Evolutionary conservation across 1,140 invertebrate species (phyloP), one percentile per base, ranked within the genome.

Genomic region (Diachasma alloeum): DNA sequence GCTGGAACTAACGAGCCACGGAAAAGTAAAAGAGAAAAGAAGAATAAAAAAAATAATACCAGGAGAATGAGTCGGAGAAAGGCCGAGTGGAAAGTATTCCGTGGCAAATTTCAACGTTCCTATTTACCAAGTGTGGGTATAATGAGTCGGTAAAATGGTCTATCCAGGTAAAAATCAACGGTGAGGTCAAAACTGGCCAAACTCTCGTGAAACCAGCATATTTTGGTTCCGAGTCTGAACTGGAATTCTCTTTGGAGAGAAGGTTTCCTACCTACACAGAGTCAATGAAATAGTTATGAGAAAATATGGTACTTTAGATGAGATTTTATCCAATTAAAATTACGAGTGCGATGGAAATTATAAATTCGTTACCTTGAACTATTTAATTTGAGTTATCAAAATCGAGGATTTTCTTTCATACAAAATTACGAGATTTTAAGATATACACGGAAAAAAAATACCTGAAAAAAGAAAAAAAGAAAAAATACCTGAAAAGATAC

Each of bases 91-190:
- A 44, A 69, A 19, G 42, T 69, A 75, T 69, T 68, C 26, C 74
- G 17, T 53, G 39, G 66, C 44, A 44, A 75, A 75, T 75, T 75
- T 69, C 63, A 69, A 11, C 24, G 24, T 66, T 15, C 44, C 48
- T 75, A 75, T 75, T 75, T 69, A 75, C 74, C 46, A 44, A 69
- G 46, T 39, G 63, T 15, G 44, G 66, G 66, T 68, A 68, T 68
- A 75, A 75, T 75, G 66, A 66, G 15, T 74, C 36, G 19, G 63
- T 67, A 48, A 74, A 74, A 67, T 44, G 59, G 6, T 13, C 53
- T 59, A 59, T 46, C 13, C n/a, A 53, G 48, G 48, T 53, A 53
- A 19, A 53, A 53, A 53, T 53, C n/a, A 53, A 53, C 48, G 1
- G 48, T 17, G 6, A 19, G 48, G 15, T 15, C 48, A 53, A 53